Evolutionary conservation across 2,888 invertebrate species (phyloP), one percentile per base, ranked within the genome.

Genomic region (Calameuta idolon): DNA sequence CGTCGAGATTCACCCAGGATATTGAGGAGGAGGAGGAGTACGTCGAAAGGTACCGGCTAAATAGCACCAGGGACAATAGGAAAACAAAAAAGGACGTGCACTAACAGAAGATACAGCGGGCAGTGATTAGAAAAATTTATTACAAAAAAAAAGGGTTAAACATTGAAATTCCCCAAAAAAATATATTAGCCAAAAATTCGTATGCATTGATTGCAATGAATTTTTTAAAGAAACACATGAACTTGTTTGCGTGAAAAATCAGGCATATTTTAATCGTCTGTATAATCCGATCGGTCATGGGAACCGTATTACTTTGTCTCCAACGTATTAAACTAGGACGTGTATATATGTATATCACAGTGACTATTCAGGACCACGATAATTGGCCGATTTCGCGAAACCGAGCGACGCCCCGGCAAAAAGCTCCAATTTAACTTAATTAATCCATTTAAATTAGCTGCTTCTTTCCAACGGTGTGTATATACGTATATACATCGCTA

Each of bases 361-460:
- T 23, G 55, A 55, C 55, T 55, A 23, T 55, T 55, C 55, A 55
- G 55, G 55, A 23, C 71, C 71, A 71, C 71, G 71, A 71, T 34
- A 71, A 71, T 71, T 71, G 34, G 69, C 76, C 74, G 78, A 78
- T 69, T 30, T 74, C 30, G 33, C 37, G 55, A 75, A 75, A 75
- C 37, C 74, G 34, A 74, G 74, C 12, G 55, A 35, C 76, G 37
- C 35, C 75, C 34, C 12, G 31, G 69, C 34, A 81, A 80, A 81
- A 73, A 69, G 76, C 40, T 75, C 78, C 81, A 84, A 82, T 85
- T 84, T 81, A 84, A 80, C 85, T 85, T 85, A 83, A 85, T 85
- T 85, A 83, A 85, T 84, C 83, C 83, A 83, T 84, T 83, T 79
- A 83, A 86, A 85, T 84, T 83, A 83, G 83, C 79, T 75, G 77